Evolutionary conservation across 2,888 invertebrate genomes (phyloP), one percentile per base, ranked within the genome.

Genomic region (Thymelicus acteon): DNA sequence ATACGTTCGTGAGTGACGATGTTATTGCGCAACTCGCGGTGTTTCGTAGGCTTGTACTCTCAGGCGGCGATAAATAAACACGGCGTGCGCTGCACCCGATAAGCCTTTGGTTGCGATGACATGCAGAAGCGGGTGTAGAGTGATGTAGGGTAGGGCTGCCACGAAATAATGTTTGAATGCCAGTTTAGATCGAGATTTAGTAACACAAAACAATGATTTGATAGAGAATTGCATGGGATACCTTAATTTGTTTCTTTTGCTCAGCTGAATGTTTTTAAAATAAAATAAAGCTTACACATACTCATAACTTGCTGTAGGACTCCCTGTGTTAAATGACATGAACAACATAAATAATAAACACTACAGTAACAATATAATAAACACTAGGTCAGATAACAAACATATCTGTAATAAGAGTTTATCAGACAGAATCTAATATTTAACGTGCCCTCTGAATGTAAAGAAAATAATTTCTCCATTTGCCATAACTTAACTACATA

Each of bases 61-160:
- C 79, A 84, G 87, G 84, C 86, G 82, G 83, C 85, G 87, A 89
- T 92, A 91, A 93, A 92, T 92, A 93, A 88, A 91, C 92, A 90
- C 84, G 85, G 90, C 83, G 90, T 92, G 90, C 89, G 90, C 83
- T 84, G 81, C 82, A 80, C 80, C 86, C 86, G 93, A 94, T 94
- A 93, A 93, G 90, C 86, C 85, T 81, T 77, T 52, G 70, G 69
- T 65, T 71, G 73, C 72, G 79, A 76, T 80, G 78, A 81, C 81
- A 74, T 78, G 78, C 80, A 76, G 76, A 60, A 71, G 65, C 70
- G 63, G 71, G 60, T 66, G 66, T 71, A 70, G 52, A 64, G 40
- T 70, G 70, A 65, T 65, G 70, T 70, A 70, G 60, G 7, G 44
- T 61, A 62, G 69, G 69, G 63, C 8, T 69, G 62, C 44, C 63